These are phyloP conservation scores for Mobula hypostoma DNA, from an alignment of 2,113 vertebrate species.

Conservation along the genomic window DNA sequence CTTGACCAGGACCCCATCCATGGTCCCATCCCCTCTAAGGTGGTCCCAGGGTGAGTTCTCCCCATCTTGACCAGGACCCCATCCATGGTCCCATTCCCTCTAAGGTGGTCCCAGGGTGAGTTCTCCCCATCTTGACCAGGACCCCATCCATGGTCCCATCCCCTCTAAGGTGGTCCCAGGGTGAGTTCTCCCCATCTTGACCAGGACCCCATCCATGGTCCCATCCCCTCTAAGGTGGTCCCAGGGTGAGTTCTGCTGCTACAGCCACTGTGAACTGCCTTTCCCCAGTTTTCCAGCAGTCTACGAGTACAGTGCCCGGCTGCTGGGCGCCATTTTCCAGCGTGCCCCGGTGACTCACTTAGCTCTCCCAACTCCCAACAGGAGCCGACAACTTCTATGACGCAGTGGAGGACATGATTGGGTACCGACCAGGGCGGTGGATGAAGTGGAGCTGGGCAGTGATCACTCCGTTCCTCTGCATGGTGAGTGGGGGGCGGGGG, in stretches of 20 bases:
- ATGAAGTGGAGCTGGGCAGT: conserved; percentile 98
- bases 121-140: not conserved
- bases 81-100: not conserved
- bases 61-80: not conserved
- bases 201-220: not conserved
- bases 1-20: not conserved
- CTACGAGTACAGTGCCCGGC: too few species aligned
- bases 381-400: conserved; percentile 96
- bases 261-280: too few species aligned
- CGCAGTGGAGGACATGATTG: conserved; percentile 96
- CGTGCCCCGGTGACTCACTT: not conserved
- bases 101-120: too few species aligned
- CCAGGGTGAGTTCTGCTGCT: too few species aligned
- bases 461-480: conserved; percentile 86
- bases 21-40: not conserved
- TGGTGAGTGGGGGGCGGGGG: conserved; percentile 56
- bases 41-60: too few species aligned
- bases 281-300: too few species aligned
- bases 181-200: not conserved
- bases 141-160: not conserved
- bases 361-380: conserved; percentile 43
- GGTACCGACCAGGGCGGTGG: conserved; percentile 93
- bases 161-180: too few species aligned
- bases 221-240: too few species aligned
- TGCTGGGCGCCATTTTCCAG: too few species aligned